Evolutionary conservation across 2,888 invertebrate species (phyloP).

Genomic region (Catocala fraxini): DNA sequence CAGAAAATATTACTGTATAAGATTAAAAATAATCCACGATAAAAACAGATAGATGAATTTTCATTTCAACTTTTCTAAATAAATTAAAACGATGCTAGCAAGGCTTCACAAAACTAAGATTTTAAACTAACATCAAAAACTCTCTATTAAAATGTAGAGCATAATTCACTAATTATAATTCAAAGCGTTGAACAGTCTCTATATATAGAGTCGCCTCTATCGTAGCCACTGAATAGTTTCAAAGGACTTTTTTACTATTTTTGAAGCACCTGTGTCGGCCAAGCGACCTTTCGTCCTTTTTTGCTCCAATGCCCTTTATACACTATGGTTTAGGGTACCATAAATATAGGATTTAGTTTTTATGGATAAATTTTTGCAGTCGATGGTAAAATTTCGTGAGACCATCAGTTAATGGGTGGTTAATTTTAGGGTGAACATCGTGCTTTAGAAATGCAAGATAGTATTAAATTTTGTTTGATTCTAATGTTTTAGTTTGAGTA

Average conservation of each 20-base stretch:
- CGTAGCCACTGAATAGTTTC: slow-evolving; percentile 74
- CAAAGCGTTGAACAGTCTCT: slow-evolving; percentile 1
- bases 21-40: too few species aligned
- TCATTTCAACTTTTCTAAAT: too few species aligned
- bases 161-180: slow-evolving; percentile 15
- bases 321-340: slow-evolving; percentile 42
- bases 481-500: too few species aligned
- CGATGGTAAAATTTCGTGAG: slow-evolving; percentile 2
- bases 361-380: slow-evolving; percentile 15
- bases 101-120: too few species aligned
- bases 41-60: too few species aligned
- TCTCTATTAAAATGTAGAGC: not conserved
- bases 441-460: not conserved
- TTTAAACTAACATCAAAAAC: not conserved
- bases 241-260: slow-evolving; percentile 72
- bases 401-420: not conserved
- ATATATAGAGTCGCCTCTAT: slow-evolving; percentile 30
- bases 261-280: slow-evolving; percentile 67
- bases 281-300: slow-evolving; percentile 58
- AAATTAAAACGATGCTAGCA: too few species aligned
- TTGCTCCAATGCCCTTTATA: slow-evolving; percentile 49
- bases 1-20: too few species aligned
- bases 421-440: not conserved
- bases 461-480: too few species aligned
- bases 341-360: slow-evolving; percentile 38